These are phyloP conservation scores for Cyphomyrmex costatus DNA, from an alignment of 1,140 invertebrate genomes.

Conservation along the genomic window DNA sequence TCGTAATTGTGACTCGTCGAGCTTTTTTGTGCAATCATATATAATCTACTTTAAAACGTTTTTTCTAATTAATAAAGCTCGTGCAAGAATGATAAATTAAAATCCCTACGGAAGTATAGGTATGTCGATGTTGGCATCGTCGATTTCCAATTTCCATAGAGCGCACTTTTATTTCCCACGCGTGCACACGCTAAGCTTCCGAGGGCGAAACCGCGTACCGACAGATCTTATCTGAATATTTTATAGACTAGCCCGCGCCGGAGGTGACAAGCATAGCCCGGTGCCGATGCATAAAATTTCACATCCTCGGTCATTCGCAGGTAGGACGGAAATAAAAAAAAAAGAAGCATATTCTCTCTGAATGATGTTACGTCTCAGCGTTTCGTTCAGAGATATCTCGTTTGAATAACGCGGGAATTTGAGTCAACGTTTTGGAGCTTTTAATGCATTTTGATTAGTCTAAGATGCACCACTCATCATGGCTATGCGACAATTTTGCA, in stretches of 20 bases:
- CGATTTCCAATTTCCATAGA: conserved; percentile 61
- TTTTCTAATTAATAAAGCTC: conserved; percentile 9
- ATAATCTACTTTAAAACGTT: background rate
- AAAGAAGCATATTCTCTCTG: conserved; percentile 31
- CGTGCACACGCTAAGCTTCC: conserved; percentile 31
- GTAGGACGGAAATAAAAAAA: conserved; percentile 29
- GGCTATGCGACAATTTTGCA: conserved; percentile 55
- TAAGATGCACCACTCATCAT: background rate
- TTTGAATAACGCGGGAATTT: conserved; percentile 33
- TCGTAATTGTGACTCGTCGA: background rate
- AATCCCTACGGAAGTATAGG: background rate
- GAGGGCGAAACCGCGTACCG: conserved; percentile 37
- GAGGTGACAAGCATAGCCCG: conserved; percentile 63
- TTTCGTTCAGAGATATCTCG: conserved; percentile 48
- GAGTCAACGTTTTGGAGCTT: background rate
- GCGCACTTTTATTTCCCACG: conserved; percentile 44
- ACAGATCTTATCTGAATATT: conserved; percentile 78
- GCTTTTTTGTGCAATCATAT: background rate
- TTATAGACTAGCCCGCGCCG: conserved; percentile 66
- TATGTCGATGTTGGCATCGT: conserved; percentile 17
- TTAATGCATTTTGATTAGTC: background rate
- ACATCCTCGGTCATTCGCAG: conserved; percentile 66
- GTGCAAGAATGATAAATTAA: conserved; percentile 19
- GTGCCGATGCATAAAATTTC: conserved; percentile 76
- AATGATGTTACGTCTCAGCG: conserved; percentile 24